These are phyloP conservation scores for Melinaea menophilus DNA, from an alignment of 2,888 invertebrate species.

Conservation along the genomic window DNA sequence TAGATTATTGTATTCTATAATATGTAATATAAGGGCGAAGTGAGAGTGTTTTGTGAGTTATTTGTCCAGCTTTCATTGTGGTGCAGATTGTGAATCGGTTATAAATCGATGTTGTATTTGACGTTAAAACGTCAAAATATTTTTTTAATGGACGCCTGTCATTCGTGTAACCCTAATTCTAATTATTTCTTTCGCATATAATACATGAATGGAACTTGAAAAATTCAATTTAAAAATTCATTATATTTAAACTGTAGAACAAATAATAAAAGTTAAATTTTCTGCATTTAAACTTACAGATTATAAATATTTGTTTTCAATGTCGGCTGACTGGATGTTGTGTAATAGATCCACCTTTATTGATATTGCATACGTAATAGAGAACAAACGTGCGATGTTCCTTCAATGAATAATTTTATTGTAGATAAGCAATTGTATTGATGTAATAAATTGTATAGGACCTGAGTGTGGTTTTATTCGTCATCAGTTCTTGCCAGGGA, in stretches of 20 bases:
- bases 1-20: conserved; percentile 21
- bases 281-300: too few species aligned
- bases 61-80: conserved; percentile 1
- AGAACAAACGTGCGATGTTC: conserved; percentile 1
- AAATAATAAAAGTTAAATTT: too few species aligned
- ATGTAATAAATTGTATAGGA: conserved; percentile 12
- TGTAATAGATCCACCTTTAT: background rate
- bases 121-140: background rate
- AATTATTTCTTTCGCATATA: background rate
- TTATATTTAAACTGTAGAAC: background rate
- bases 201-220: background rate
- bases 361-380: background rate
- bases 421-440: conserved; percentile 24
- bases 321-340: background rate
- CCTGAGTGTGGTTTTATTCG: conserved; percentile 3
- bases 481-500: too few species aligned
- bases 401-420: background rate
- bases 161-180: background rate
- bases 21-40: conserved; percentile 12
- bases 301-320: background rate
- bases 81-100: background rate
- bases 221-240: too few species aligned
- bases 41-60: background rate
- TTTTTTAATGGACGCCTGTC: background rate
- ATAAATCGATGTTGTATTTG: background rate